A percentile compares a stretch with the other conserved stretches of the same genome.
These are phyloP conservation scores for Marisa cornuarietis DNA, from an alignment of 1,140 invertebrate genomes.

Conservation along the genomic window DNA sequence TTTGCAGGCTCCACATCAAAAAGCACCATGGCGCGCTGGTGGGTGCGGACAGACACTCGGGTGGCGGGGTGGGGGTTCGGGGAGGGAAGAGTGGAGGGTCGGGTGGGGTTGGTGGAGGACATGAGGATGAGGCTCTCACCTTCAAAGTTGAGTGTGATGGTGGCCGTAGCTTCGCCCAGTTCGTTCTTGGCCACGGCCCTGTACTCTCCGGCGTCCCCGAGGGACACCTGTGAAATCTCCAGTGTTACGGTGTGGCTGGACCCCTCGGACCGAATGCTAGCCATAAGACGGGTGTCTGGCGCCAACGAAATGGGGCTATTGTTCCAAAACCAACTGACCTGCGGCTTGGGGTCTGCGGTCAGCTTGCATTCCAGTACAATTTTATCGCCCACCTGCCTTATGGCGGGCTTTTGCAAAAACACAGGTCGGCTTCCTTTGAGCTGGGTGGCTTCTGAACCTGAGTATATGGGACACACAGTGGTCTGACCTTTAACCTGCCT, in stretches of 20 bases:
- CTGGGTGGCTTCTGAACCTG: slow-evolving; percentile 26
- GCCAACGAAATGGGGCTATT: slow-evolving; percentile 85
- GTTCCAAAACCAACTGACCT: slow-evolving; percentile 85
- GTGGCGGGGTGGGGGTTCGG: no score
- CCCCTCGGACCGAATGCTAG: slow-evolving; percentile 80
- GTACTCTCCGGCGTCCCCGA: slow-evolving; percentile 95
- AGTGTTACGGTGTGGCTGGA: slow-evolving; percentile 84
- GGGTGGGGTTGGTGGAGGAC: no score
- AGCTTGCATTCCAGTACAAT: slow-evolving; percentile 96
- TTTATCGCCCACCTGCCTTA: slow-evolving; percentile 85
- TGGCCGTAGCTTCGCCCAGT: slow-evolving; percentile 95
- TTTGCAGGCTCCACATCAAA: no score
- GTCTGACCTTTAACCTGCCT: no score
- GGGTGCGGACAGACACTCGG: no score
- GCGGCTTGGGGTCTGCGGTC: slow-evolving; percentile 92
- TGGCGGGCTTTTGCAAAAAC: slow-evolving; percentile 95
- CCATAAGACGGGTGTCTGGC: slow-evolving; percentile 92
- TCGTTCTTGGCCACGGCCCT: slow-evolving; percentile 97
- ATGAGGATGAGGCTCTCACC: slow-evolving; percentile 38
- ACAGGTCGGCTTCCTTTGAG: slow-evolving; percentile 84
- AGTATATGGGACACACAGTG: background rate
- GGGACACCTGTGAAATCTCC: slow-evolving; percentile 93
- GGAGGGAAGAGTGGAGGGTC: no score
- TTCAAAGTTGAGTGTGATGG: slow-evolving; percentile 98
- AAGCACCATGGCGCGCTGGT: no score